phyloP scores from a whole-genome alignment of 2,113 vertebrate species.

The Felis chaus region DNA sequence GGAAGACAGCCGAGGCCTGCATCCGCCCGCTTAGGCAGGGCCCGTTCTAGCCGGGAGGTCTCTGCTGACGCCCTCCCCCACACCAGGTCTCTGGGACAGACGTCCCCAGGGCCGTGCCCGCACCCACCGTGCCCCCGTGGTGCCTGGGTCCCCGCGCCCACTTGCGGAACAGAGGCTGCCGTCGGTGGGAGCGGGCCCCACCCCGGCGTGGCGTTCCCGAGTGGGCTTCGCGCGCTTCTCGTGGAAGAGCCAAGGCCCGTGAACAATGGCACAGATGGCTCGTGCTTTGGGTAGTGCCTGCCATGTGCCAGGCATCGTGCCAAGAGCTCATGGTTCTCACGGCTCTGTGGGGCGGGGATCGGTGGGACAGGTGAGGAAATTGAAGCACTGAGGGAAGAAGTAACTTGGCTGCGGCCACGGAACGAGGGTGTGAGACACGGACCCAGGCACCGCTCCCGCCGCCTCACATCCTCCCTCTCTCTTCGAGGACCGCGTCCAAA shows the following conservation, averaged over 20 bases:
- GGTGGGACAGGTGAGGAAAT: not conserved
- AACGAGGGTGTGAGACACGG: not conserved
- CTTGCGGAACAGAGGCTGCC: not conserved
- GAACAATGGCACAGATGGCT: not conserved
- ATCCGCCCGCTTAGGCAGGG: accelerated
- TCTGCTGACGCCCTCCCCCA: not conserved
- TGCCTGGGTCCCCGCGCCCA: not conserved
- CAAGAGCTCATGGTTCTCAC: not conserved
- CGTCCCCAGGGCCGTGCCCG: not conserved
- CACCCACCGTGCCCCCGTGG: accelerated
- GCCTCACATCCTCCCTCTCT: not conserved
- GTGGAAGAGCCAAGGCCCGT: not conserved
- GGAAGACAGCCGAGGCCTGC: accelerated
- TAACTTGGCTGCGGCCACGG: not conserved
- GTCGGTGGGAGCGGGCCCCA: not conserved
- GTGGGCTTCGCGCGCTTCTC: not conserved
- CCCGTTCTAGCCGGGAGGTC: not conserved
- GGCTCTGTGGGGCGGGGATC: accelerated
- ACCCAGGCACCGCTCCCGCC: not conserved
- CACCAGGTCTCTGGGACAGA: not conserved
- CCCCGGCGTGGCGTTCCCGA: not conserved
- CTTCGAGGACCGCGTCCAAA: not conserved
- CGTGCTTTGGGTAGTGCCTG: accelerated
- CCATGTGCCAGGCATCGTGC: accelerated
- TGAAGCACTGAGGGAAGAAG: not conserved